A percentile compares a stretch with the other conserved stretches of the same genome.
phyloP scores from a whole-genome alignment of 1,140 invertebrate species.

The Dendroctonus ponderosae region DNA sequence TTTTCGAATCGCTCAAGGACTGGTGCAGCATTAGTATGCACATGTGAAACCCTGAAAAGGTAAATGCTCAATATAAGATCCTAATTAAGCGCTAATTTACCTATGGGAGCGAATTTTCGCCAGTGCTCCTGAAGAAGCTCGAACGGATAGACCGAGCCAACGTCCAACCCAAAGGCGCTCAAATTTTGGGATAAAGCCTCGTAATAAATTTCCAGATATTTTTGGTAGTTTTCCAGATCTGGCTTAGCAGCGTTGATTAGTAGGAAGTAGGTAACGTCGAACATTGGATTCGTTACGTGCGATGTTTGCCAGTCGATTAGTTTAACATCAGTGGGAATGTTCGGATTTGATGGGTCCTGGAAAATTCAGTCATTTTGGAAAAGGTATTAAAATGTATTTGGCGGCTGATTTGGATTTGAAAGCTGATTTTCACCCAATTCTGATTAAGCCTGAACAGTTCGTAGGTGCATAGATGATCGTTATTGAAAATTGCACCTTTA shows the following conservation, averaged over 20 bases:
- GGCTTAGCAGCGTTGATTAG: constrained; percentile 16
- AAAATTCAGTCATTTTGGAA: constrained; percentile 17
- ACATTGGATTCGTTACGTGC: background rate
- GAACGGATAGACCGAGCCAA: constrained; percentile 11
- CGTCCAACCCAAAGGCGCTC: constrained; percentile 12
- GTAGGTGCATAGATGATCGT: background rate
- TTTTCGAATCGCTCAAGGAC: constrained; percentile 1
- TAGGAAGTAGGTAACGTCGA: constrained; percentile 19
- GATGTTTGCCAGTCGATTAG: constrained; percentile 21
- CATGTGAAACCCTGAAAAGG: constrained; percentile 10
- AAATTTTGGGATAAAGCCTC: constrained; percentile 6
- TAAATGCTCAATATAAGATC: background rate
- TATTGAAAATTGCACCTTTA: background rate
- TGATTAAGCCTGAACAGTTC: background rate
- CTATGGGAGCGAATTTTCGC: background rate
- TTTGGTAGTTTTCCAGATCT: constrained; percentile 8
- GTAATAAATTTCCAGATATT: constrained; percentile 11
- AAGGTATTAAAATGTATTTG: background rate
- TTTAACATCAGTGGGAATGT: constrained; percentile 5
- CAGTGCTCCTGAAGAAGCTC: constrained; percentile 11
- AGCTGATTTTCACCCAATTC: background rate
- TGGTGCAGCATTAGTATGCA: constrained; percentile 4
- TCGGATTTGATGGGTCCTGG: background rate
- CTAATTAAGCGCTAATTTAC: background rate
- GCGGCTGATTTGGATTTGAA: no score